Evolutionary conservation across 1,140 invertebrate genomes (phyloP), one percentile per base, ranked within the genome.

Genomic region (Venustaconcha ellipsiformis): DNA sequence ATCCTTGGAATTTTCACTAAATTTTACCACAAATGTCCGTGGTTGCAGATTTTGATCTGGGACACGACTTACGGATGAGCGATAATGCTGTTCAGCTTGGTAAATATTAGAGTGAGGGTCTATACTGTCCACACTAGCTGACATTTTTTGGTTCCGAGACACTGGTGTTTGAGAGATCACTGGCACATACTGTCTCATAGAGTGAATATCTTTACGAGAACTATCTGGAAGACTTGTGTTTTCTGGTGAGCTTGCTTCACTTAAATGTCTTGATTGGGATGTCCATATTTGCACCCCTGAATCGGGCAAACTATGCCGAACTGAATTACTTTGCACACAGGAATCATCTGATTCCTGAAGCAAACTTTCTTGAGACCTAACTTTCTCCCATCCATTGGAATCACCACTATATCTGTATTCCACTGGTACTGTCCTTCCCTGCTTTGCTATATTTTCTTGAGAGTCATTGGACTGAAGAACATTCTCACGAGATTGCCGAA

Each of bases 41-140:
- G 73, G 77, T 66, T 80, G 78, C 67, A 80, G 79, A 60, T 23
- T 23, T 69, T 70, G 30, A 76, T 67, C 56, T 57, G 62, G n/a
- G 57, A 63, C 63, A 60, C 76, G 72, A 62, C 67, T 81, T 37
- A 77, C 77, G 59, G 72, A 73, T 63, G 81, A 80, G 20, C 79
- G 69, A 37, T 80, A 67, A 62, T 76, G 76, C 64, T 78, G 75
- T 60, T 83, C 82, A 11, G 76, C 70, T 23, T 73, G 76, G 57
- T 64, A 80, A 18, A 73, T 59, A 62, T 74, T 78, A 12, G 77
- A 67, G 48, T 78, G 78, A 4, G 74, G 74, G 59, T 86, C 83
- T 57, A 83, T 78, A 72, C 78, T 84, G 67, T 84, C 83, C 6
- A 83, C 80, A 78, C 84, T 85, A n/a, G 80, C 70, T 14, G 82